Conservation (phyloP, 2,888 invertebrate genomes). For the Melinaea menophilus region DNA sequence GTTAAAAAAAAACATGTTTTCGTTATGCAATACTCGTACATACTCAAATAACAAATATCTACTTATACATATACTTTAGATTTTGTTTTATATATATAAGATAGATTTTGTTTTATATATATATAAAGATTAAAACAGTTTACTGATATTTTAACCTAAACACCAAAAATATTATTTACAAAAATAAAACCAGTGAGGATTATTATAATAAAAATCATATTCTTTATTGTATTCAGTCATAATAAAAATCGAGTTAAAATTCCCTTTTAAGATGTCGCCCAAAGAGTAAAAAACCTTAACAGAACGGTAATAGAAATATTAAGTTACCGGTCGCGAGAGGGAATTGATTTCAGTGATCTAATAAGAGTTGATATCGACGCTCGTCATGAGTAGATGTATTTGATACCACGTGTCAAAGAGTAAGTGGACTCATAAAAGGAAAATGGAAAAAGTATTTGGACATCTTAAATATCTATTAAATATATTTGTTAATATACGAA, state of each 20-base stretch:
- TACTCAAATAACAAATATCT: too few species aligned
- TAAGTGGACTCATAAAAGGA: conserved; percentile 11
- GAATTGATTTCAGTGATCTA: conserved; percentile 66
- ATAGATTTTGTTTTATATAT: too few species aligned
- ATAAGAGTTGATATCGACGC: conserved; percentile 46
- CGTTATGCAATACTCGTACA: too few species aligned
- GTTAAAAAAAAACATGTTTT: too few species aligned
- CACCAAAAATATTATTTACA: too few species aligned
- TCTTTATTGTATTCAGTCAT: neutral
- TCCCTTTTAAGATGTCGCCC: conserved; percentile 14
- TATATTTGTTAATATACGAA: too few species aligned
- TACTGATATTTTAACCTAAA: too few species aligned
- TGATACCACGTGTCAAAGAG: conserved; percentile 29
- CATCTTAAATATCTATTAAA: neutral
- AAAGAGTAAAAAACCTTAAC: conserved; percentile 30
- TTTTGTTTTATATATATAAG: too few species aligned
- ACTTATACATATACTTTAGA: too few species aligned
- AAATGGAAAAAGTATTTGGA: neutral
- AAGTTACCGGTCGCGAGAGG: conserved; percentile 57
- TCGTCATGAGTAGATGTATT: conserved; percentile 34
- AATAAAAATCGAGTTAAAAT: conserved; percentile 12
- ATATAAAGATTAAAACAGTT: too few species aligned
- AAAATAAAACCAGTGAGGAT: too few species aligned
- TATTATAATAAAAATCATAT: too few species aligned
- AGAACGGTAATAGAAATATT: conserved; percentile 56